Base-by-base conservation (phyloP, 2,888 invertebrate species). In the Polymixis flavicincta region DNA sequence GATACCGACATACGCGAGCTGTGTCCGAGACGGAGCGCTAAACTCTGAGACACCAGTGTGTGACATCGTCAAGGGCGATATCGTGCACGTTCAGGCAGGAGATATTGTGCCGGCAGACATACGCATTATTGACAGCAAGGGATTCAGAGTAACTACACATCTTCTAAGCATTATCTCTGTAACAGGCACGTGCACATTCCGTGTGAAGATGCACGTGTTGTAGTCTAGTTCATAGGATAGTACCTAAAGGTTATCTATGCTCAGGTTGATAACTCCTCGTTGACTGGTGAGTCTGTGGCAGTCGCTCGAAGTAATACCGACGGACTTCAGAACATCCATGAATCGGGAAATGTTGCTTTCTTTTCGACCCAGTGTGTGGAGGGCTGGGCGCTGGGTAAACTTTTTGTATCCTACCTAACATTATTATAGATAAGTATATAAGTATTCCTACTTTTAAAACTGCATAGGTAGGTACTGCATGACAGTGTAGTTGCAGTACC, bases 61-160 rank as follows among this genome's bases (percentile, higher is more conserved):
- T 94, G 98, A 99, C 90, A 97, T 99, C 87, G 99, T 99, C 69
- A 97, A 98, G 90, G 99, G 99, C 78, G 99, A 99, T 95, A 98
- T 99, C 65, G 99, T 96, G 14, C 88, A 92, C 60, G 93, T 99
- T 60, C 99, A 99, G 94, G 99, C 99, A 92, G 99, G 99, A 86
- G 99, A 99, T 94, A 97, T 99, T 89, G 98, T 99, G 86, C 99
- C 99, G 28, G 99, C 99, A 75, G 99, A 99, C 95, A 98, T 99
- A 92, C 97, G 99, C 88, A 98, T 99, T 90, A 98, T 99, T 92
- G 98, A 98, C 92, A 98, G 99, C 78, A 98, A 99, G 93, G 98
- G 98, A 91, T 99, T 99, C 95, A 99, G 95, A 92, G 96, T 95
- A 77, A 71, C 52, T 78, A 89, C 45, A 61, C 68, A 71, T 68